A percentile compares a stretch with the other conserved stretches of the same genome.
phyloP scores from a whole-genome alignment of 2,797 vertebrate species.

The Darevskia mixta region DNA sequence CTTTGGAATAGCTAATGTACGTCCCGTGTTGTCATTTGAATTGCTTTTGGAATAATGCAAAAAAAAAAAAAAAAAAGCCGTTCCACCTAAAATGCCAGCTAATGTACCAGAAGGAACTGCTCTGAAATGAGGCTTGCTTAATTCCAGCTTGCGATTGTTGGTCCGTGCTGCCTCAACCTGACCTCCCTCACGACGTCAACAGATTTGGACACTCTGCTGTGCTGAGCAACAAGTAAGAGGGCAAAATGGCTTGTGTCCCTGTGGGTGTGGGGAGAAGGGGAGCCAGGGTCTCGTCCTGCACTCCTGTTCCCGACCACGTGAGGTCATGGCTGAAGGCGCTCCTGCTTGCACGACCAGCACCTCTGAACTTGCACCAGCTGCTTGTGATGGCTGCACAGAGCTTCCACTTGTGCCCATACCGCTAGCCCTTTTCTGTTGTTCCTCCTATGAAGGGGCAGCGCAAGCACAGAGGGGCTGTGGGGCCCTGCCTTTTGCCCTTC shows the following conservation, averaged over 20 bases:
- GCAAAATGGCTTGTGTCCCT: background rate
- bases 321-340: background rate
- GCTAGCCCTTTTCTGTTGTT: no score
- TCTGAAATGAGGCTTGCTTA: slow-evolving; percentile 51
- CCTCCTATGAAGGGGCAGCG: no score
- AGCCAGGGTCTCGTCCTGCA: no score
- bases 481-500: no score
- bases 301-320: background rate
- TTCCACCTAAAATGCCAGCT: rapidly evolving
- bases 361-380: background rate
- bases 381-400: background rate
- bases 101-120: background rate
- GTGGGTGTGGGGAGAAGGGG: no score
- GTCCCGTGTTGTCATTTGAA: background rate
- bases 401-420: no score
- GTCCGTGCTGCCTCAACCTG: slow-evolving; percentile 89
- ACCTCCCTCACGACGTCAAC: slow-evolving; percentile 90
- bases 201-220: slow-evolving; percentile 95
- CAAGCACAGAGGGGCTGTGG: no score
- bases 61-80: rapidly evolving
- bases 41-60: background rate
- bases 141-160: slow-evolving; percentile 91
- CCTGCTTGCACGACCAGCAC: no score
- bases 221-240: slow-evolving; percentile 86
- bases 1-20: background rate